Base-by-base conservation (phyloP, 2,797 vertebrate genomes). In the Xenopus petersii region DNA sequence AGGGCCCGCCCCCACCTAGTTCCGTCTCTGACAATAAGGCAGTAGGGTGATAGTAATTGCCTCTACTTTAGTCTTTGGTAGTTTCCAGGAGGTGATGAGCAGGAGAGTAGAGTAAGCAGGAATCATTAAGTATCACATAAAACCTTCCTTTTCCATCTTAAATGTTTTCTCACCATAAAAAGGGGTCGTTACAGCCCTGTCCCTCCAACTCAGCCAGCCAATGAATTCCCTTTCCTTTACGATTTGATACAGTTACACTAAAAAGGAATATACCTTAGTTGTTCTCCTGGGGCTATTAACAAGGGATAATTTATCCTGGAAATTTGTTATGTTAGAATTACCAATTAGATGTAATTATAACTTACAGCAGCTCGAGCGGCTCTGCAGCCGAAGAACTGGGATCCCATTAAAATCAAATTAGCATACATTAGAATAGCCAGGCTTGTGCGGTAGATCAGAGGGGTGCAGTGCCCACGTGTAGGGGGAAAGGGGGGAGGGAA, bases 281-380 rank as follows among this genome's bases (percentile, higher is more conserved):
- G 77, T 78, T 88, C 86, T 86, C 85, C 47, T 79, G 86, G 84
- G 88, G 85, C 86, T 84, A 88, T 88, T 89, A 88, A 86, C 83
- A 78, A 83, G 82, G 86, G 87, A 89, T 88, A 88, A 89, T 88
- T 88, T 89, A 89, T 86, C 87, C 86, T 84, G 84, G 86, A 86
- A 88, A 89, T 88, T 88, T 88, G 87, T 89, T 86, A 89, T 87
- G 86, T 89, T 88, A 83, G 87, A 89, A 89, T 89, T 86, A 88
- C 86, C 88, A 88, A 88, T 89, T 89, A 88, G 86, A 82, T 88
- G 85, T 87, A 87, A 89, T 88, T 88, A 88, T 86, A 87, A 88
- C 82, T 88, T 88, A 86, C 83, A 80, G 80, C 76, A 77, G 86
- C 82, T 83, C 83, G 80, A 77, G 62, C 80, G 46, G 80, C 79